phyloP scores from a whole-genome alignment of 1,140 invertebrate genomes.

The Coptotermes formosanus region DNA sequence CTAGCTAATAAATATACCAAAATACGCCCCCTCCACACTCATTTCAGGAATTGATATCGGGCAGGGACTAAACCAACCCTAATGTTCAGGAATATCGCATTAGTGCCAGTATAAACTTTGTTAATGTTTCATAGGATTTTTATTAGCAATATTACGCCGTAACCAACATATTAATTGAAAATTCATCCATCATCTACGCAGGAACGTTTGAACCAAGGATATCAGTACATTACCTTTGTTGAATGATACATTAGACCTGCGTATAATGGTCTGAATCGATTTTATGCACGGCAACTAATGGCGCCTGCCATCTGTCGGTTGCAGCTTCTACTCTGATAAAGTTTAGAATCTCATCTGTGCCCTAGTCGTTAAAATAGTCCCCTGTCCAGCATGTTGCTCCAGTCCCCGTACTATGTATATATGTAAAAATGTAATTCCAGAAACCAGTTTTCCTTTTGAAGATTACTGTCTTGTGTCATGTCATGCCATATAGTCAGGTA shows the following conservation, averaged over 20 bases:
- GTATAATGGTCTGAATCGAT: not conserved
- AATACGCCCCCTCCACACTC: not conserved
- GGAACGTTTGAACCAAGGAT: not conserved
- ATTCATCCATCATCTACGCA: not conserved
- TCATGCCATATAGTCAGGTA: too few species aligned
- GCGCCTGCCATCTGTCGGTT: not conserved
- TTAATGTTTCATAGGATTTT: not conserved
- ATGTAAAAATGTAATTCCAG: too few species aligned
- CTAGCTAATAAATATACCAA: not conserved
- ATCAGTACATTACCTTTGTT: not conserved
- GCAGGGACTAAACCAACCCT: not conserved
- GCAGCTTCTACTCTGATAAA: not conserved
- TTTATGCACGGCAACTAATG: not conserved
- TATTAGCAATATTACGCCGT: not conserved
- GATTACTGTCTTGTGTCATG: too few species aligned
- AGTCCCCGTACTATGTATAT: too few species aligned
- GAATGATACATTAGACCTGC: not conserved
- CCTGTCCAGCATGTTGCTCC: too few species aligned
- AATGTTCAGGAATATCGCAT: not conserved
- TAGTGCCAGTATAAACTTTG: not conserved
- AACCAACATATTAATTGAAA: not conserved
- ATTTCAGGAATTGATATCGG: not conserved
- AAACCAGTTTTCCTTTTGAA: too few species aligned
- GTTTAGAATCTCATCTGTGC: too few species aligned
- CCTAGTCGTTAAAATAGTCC: too few species aligned